Percentiles rank a stretch among this genome's conserved stretches.
Evolutionary conservation across 92 coral and sea anemone genomes (phyloP).

Genomic region (Galaxea fascicularis): DNA sequence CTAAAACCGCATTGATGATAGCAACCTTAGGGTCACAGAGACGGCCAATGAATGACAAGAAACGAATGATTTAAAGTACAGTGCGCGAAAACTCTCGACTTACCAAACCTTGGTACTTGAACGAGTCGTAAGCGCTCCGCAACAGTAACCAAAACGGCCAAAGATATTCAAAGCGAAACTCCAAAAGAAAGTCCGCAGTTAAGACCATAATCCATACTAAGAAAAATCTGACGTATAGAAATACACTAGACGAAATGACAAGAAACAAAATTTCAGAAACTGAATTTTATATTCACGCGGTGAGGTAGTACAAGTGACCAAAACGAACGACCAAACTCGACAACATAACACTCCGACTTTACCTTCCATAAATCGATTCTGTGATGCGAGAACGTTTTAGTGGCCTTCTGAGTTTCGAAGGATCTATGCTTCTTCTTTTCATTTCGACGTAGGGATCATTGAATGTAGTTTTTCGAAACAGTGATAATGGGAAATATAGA

Average conservation of each 20-base stretch:
- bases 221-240: constrained; percentile 96
- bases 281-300: not conserved
- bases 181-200: constrained; percentile 97
- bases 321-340: constrained; percentile 27
- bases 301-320: constrained; percentile 13
- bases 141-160: constrained; percentile 99
- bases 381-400: constrained; percentile 98
- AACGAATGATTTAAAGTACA: constrained; percentile 17
- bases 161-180: constrained; percentile 99
- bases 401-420: constrained; percentile 98
- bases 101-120: constrained; percentile 99
- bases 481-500: constrained; percentile 42
- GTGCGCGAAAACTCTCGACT: constrained; percentile 51
- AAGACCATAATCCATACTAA: constrained; percentile 97
- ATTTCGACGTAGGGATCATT: constrained; percentile 55
- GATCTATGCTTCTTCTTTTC: constrained; percentile 98
- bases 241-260: constrained; percentile 78
- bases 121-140: constrained; percentile 99
- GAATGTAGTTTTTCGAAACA: constrained; percentile 27
- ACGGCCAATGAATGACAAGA: constrained; percentile 42
- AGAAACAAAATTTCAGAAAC: constrained; percentile 11
- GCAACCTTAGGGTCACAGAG: constrained; percentile 38
- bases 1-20: constrained; percentile 37
- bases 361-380: constrained; percentile 99
- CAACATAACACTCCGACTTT: constrained; percentile 42